Evolutionary conservation across 2,888 invertebrate genomes (phyloP).

Genomic region (Norana najaformis): DNA sequence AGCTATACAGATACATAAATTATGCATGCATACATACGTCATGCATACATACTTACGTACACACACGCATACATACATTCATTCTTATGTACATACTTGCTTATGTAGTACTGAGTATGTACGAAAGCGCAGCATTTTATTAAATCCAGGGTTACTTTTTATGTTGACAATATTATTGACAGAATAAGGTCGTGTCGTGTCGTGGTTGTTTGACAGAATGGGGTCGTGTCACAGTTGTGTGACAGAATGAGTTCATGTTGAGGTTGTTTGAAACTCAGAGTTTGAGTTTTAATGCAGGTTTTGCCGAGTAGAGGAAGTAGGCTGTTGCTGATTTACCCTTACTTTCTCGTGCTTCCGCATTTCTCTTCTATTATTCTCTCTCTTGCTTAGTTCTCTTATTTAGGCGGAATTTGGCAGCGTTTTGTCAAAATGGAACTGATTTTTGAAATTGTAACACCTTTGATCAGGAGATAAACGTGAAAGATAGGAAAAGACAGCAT

Average conservation of each 20-base stretch:
- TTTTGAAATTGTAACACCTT: too few relatives aligned
- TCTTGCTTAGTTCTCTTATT: too few relatives aligned
- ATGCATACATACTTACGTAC: conserved; percentile 24
- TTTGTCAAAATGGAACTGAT: too few relatives aligned
- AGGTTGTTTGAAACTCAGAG: background rate
- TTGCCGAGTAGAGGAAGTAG: background rate
- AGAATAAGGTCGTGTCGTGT: background rate
- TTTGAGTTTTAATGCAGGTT: background rate
- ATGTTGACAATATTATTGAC: background rate
- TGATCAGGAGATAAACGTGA: too few relatives aligned
- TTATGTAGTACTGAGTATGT: too few relatives aligned
- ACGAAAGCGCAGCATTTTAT: background rate
- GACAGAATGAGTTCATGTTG: background rate
- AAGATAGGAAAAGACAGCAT: too few relatives aligned
- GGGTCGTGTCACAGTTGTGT: too few relatives aligned
- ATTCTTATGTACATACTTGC: background rate
- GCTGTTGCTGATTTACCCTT: too few relatives aligned
- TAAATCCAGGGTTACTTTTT: background rate
- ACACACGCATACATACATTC: conserved; percentile 22
- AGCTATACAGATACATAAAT: too few relatives aligned
- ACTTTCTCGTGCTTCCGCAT: too few relatives aligned
- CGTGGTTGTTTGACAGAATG: conserved; percentile 13
- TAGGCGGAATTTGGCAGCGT: too few relatives aligned
- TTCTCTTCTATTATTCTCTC: too few relatives aligned
- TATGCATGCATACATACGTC: background rate